These are phyloP conservation scores for Paracanthobrama guichenoti DNA, from an alignment of 2,113 vertebrate genomes.

Conservation along the genomic window DNA sequence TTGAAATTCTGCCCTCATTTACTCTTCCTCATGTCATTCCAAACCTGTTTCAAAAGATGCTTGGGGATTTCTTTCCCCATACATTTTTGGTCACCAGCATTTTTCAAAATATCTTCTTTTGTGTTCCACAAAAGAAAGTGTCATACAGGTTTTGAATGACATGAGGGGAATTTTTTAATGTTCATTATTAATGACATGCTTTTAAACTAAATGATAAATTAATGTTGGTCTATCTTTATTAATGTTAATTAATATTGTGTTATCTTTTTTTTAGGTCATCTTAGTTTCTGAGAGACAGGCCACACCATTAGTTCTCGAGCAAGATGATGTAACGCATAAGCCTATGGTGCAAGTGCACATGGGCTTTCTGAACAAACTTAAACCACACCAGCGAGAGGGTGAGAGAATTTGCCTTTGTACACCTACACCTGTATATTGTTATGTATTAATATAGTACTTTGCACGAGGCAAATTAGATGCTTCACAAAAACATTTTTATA, in stretches of 20 bases:
- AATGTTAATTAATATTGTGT: neutral
- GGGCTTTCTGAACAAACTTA: slow-evolving; percentile 88
- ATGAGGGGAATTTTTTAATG: neutral
- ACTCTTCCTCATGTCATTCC: neutral
- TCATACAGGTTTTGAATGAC: neutral
- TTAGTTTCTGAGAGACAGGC: slow-evolving; percentile 81
- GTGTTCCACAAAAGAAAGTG: neutral
- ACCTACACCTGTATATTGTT: neutral
- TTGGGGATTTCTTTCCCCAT: neutral
- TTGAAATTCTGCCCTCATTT: neutral
- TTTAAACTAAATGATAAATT: neutral
- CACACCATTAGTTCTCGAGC: slow-evolving; percentile 91
- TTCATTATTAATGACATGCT: neutral
- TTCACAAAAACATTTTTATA: too few relatives aligned
- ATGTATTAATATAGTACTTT: neutral
- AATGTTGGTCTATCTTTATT: too few relatives aligned
- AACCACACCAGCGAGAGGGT: slow-evolving; percentile 93
- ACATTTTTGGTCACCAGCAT: neutral
- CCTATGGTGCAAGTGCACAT: slow-evolving; percentile 91
- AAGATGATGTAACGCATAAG: slow-evolving; percentile 88
- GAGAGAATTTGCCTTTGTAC: slow-evolving; percentile 55
- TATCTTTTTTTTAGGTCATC: slow-evolving; percentile 75
- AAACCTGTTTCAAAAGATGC: neutral
- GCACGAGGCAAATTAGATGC: too few relatives aligned
- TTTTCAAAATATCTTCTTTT: too few relatives aligned